Evolutionary conservation across 1,140 invertebrate genomes (phyloP).

Genomic region (Procambarus clarkii): DNA sequence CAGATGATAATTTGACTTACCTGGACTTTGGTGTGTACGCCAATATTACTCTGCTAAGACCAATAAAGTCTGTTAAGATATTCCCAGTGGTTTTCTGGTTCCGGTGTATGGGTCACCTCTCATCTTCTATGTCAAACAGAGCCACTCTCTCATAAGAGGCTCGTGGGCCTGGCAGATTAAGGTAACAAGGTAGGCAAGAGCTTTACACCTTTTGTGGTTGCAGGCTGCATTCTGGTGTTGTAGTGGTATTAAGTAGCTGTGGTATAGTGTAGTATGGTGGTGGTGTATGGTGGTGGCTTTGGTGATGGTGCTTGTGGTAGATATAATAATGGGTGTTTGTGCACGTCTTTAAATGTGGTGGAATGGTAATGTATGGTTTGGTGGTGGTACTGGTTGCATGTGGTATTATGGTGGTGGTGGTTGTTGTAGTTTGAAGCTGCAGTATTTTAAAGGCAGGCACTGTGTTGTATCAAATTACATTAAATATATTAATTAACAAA

Average conservation of each 20-base stretch:
- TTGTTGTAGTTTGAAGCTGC: conserved; percentile 17
- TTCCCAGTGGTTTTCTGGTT: conserved; percentile 70
- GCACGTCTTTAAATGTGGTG: conserved; percentile 42
- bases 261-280: conserved; percentile 35
- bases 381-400: conserved; percentile 56
- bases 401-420: conserved; percentile 45
- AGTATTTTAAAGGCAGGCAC: conserved; percentile 40
- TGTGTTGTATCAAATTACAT: background rate
- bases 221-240: conserved; percentile 68
- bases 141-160: conserved; percentile 68
- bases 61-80: conserved; percentile 70
- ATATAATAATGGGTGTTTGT: conserved; percentile 34
- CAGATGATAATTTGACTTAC: conserved; percentile 67
- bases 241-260: conserved; percentile 59
- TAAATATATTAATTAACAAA: background rate
- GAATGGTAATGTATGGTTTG: conserved; percentile 44
- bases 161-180: conserved; percentile 69
- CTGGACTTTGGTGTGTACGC: conserved; percentile 68
- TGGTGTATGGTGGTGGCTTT: conserved; percentile 50
- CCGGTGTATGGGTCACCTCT: conserved; percentile 69
- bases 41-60: conserved; percentile 68
- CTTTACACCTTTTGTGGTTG: conserved; percentile 70
- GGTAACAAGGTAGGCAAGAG: conserved; percentile 70
- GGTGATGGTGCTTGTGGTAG: conserved; percentile 39
- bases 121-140: conserved; percentile 68